Conservation (phyloP, 2,113 vertebrate species). For the rat (Rattus norvegicus) region GRCr8 NC_086020.1:187566001-187566500, state of each 20-base stretch:
- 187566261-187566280: too few species aligned
- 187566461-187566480: background rate
- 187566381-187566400: background rate
- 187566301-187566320: rapidly evolving
- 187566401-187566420: background rate
- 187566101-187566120: background rate
- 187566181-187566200: too few species aligned
- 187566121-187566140: too few species aligned
- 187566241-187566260: background rate
- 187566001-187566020: rapidly evolving
- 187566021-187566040: background rate
- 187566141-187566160: background rate
- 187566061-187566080: background rate
- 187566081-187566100: background rate
- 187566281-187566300: too few species aligned
- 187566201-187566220: too few species aligned
- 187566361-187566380: background rate
- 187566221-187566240: background rate
- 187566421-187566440: background rate
- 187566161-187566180: rapidly evolving
- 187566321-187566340: too few species aligned
- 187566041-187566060: background rate
- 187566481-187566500: background rate
- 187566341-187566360: background rate
- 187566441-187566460: background rate